phyloP scores from a whole-genome alignment of 2,113 vertebrate species.

The Lepisosteus oculatus region DNA sequence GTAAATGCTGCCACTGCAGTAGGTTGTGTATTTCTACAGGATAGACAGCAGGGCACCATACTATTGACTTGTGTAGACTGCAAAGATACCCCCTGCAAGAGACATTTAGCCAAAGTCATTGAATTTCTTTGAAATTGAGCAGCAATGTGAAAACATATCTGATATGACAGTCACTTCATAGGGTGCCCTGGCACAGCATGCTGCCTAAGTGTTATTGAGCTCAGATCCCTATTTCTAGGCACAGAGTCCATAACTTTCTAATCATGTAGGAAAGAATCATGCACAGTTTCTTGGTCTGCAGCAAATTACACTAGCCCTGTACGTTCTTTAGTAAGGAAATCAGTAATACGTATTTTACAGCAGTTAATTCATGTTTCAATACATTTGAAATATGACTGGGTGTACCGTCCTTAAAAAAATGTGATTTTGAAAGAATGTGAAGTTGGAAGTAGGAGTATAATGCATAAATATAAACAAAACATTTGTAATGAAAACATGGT shows the following conservation, averaged over 20 bases:
- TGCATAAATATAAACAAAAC: too few species aligned
- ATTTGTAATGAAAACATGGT: too few species aligned
- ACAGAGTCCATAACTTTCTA: not conserved
- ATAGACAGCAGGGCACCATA: not conserved
- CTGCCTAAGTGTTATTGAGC: not conserved
- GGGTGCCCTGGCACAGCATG: not conserved
- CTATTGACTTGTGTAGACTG: slow-evolving; percentile 2
- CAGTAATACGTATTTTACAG: too few species aligned
- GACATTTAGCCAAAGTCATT: not conserved
- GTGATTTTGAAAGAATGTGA: too few species aligned
- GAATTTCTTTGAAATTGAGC: too few species aligned
- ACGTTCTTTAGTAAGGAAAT: too few species aligned
- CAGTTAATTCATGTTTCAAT: too few species aligned
- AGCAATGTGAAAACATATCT: not conserved
- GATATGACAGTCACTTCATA: not conserved
- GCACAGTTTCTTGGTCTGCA: not conserved
- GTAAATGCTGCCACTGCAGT: too few species aligned
- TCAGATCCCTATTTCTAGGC: not conserved
- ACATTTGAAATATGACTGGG: too few species aligned
- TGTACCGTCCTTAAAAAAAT: too few species aligned
- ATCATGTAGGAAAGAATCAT: not conserved
- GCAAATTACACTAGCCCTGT: not conserved
- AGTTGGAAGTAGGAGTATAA: too few species aligned
- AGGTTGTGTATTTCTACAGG: not conserved
- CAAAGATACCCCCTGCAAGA: not conserved